Evolutionary conservation across 2,888 invertebrate genomes (phyloP).

Genomic region (Sarcophaga carnaria): DNA sequence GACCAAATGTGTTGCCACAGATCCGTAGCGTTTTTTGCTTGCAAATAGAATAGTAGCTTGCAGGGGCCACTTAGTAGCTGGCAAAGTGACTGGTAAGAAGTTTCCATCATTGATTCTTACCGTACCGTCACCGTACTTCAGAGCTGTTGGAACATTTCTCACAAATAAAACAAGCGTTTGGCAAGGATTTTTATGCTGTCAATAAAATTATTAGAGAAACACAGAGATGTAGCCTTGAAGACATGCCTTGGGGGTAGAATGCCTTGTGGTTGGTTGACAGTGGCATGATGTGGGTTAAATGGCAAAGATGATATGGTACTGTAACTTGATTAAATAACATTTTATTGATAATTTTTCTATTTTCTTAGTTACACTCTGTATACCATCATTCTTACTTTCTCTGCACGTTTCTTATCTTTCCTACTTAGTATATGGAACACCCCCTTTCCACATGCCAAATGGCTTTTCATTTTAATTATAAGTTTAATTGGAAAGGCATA

Average conservation of each 20-base stretch:
- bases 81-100: too few relatives aligned
- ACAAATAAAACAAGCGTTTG: too few relatives aligned
- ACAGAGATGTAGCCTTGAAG: background rate
- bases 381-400: background rate
- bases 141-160: too few relatives aligned
- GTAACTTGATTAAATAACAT: conserved; percentile 31
- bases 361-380: too few relatives aligned
- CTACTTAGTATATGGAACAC: too few relatives aligned
- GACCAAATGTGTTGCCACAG: too few relatives aligned
- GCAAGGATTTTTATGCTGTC: background rate
- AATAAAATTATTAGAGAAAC: conserved; percentile 9
- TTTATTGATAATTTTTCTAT: conserved; percentile 30
- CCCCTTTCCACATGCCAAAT: background rate
- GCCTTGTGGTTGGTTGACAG: background rate
- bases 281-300: background rate
- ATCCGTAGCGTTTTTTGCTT: too few relatives aligned
- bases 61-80: too few relatives aligned
- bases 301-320: background rate
- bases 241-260: background rate
- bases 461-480: background rate
- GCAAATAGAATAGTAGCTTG: too few relatives aligned
- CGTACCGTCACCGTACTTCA: too few relatives aligned
- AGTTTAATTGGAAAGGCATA: background rate
- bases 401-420: too few relatives aligned
- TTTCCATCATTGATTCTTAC: too few relatives aligned